Evolutionary conservation across 2,888 invertebrate genomes (phyloP).

Genomic region (Drosophila subsilvestris): DNA sequence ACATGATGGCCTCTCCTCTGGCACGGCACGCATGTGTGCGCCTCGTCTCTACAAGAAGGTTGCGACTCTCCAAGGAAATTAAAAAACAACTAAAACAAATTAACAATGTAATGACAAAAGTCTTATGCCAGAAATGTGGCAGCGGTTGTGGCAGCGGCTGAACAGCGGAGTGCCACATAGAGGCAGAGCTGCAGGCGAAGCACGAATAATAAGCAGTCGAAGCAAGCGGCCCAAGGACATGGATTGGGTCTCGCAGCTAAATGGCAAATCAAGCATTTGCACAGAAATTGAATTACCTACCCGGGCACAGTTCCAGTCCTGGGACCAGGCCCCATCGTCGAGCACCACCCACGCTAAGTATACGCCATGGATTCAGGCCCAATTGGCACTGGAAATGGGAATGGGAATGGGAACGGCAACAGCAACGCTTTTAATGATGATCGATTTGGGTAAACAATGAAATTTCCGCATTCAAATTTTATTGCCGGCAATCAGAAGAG

Average conservation of each 20-base stretch:
- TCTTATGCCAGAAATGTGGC: slow-evolving; percentile 52
- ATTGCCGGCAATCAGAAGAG: slow-evolving; percentile 70
- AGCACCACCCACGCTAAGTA: slow-evolving; percentile 58
- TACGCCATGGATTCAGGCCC: slow-evolving; percentile 68
- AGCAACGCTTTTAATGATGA: slow-evolving; percentile 74
- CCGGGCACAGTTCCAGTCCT: slow-evolving; percentile 21
- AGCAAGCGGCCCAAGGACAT: slow-evolving; percentile 16
- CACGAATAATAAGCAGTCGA: slow-evolving; percentile 7
- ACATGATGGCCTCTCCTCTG: slow-evolving; percentile 9
- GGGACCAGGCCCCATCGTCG: slow-evolving; percentile 2
- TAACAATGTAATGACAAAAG: slow-evolving; percentile 76
- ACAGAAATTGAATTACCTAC: slow-evolving; percentile 62
- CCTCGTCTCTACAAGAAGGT: slow-evolving; percentile 56
- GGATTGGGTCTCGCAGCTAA: slow-evolving; percentile 41
- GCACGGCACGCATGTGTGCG: slow-evolving; percentile 39
- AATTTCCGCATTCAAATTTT: slow-evolving; percentile 78
- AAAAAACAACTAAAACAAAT: slow-evolving; percentile 79
- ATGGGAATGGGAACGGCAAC: slow-evolving; percentile 41
- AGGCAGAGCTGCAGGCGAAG: slow-evolving; percentile 23
- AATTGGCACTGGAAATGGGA: slow-evolving; percentile 68
- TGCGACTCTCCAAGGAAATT: slow-evolving; percentile 75
- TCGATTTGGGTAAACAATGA: slow-evolving; percentile 77
- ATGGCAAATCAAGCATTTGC: slow-evolving; percentile 59
- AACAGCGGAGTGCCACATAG: slow-evolving; percentile 4
- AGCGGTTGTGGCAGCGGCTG: slow-evolving; percentile 6